Evolutionary conservation across 2,113 vertebrate genomes (phyloP), one percentile per base, ranked within the genome.

Genomic region (Cavia aperea): DNA sequence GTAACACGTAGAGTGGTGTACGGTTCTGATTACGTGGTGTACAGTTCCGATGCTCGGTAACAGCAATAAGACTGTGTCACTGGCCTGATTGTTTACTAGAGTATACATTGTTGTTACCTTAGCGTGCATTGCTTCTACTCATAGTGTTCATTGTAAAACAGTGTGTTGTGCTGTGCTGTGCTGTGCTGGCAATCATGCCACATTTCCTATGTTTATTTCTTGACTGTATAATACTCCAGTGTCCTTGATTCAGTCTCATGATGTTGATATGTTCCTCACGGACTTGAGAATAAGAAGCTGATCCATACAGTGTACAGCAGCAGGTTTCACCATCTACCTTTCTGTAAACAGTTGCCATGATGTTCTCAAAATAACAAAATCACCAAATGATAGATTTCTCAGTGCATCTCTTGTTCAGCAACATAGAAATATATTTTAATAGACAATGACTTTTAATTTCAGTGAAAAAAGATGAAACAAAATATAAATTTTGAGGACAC

Each of bases 401-500:
- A 81, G 62, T 43, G 72, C 58, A 39, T 58, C 29, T 1, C 16
- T 26, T 8, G 12, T 68, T 70, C 43, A 43, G n/a, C 88, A 70
- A 58, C 14, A 4, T 24, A 29, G 43, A 26, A 43, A 43, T 66
- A 39, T 56, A 43, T 90, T 94, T 96, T 86, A 46, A 63, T 73
- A 94, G 31, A 72, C 7, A 54, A 4, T 81, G 4, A 46, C 21
- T 95, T 95, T 94, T 19, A 36, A 66, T 91, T 90, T 92, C 36
- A 73, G 18, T 79, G 46, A 54, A 39, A 86, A 82, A 73, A 86
- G 39, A 66, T 58, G 63, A 62, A n/a, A 8, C 31, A 89, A 73
- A 68, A 89, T 23, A 18, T 79, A 68, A 89, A 77, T 88, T 93
- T 70, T 54, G 51, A 54, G 51, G 51, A 54, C 51, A 54, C 11